These are phyloP conservation scores for Hydrochoerus hydrochaeris DNA, from an alignment of 2,113 vertebrate genomes.

Conservation along the genomic window DNA sequence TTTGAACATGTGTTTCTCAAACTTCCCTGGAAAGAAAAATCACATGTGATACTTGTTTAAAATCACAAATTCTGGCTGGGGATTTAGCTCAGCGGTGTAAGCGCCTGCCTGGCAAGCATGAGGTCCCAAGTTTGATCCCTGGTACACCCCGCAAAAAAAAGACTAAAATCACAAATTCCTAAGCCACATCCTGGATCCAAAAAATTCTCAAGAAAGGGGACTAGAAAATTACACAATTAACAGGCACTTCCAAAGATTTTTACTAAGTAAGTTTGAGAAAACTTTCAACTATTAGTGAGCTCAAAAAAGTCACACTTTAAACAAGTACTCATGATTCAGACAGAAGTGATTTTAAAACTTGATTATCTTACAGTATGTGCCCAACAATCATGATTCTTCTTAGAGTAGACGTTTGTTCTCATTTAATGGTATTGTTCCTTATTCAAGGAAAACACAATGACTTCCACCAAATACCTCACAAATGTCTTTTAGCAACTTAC, in stretches of 20 bases:
- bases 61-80: conserved; percentile 48
- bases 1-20: not conserved
- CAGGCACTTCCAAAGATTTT: not conserved
- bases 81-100: no score
- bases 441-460: not conserved
- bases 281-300: not conserved
- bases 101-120: no score
- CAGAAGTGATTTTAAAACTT: conserved; percentile 17
- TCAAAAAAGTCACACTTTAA: conserved; percentile 35
- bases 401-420: not conserved
- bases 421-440: not conserved
- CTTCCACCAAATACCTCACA: not conserved
- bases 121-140: no score
- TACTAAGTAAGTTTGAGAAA: not conserved
- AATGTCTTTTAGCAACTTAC: not conserved
- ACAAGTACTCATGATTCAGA: conserved; percentile 32
- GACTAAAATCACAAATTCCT: conserved; percentile 50
- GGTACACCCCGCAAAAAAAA: no score
- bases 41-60: not conserved
- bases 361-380: conserved; percentile 5
- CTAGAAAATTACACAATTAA: not conserved
- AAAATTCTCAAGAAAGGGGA: not conserved
- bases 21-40: conserved; percentile 11
- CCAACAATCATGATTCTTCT: not conserved
- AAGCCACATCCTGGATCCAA: not conserved